A percentile compares a stretch with the other conserved stretches of the same genome.
Conservation (phyloP, 2,113 vertebrate genomes). For the Capreolus pygargus region DNA sequence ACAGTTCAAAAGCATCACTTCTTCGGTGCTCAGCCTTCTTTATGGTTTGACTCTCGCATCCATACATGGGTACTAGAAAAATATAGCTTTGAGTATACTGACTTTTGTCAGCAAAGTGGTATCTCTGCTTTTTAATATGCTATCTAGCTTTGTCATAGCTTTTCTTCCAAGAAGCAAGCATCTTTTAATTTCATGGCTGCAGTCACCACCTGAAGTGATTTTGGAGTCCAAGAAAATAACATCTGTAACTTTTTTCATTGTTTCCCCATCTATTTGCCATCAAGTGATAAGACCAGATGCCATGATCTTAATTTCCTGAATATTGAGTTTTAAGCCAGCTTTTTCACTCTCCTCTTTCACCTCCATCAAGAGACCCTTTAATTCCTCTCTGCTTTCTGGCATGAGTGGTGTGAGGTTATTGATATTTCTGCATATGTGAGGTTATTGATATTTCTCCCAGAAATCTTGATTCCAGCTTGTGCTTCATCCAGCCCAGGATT, state of each 20-base stretch:
- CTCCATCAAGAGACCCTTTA: background rate
- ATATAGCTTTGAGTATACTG: background rate
- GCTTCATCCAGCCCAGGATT: background rate
- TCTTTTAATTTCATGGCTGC: background rate
- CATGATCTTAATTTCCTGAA: background rate
- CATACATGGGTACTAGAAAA: background rate
- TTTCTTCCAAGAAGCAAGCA: background rate
- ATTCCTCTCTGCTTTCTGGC: background rate
- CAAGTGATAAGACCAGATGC: background rate
- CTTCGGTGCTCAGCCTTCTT: background rate
- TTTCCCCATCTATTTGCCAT: background rate
- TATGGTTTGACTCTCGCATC: background rate
- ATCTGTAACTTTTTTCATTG: background rate
- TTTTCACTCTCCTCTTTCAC: background rate
- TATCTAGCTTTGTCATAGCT: background rate
- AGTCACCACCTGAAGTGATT: background rate
- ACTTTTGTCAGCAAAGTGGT: background rate
- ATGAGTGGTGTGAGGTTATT: background rate
- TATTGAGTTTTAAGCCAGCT: background rate
- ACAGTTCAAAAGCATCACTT: background rate
- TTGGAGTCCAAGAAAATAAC: background rate
- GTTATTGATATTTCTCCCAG: background rate
- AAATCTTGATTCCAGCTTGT: background rate
- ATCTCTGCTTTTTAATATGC: background rate
- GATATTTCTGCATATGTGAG: background rate